phyloP scores from a whole-genome alignment of 2,888 invertebrate species.

The Agriopis aurantiaria region DNA sequence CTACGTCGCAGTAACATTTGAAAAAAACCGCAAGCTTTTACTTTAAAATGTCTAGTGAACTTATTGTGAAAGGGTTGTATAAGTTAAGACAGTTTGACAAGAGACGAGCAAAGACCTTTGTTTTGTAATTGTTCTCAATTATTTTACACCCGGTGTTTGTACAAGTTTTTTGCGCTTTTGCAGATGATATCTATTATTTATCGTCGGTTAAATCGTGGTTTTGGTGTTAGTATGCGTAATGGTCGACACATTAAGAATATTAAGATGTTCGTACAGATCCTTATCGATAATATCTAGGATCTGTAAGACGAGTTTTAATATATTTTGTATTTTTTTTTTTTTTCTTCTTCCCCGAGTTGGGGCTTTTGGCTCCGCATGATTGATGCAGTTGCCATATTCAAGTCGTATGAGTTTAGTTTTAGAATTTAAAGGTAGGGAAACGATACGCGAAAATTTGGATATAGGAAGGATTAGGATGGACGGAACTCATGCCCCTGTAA shows the following conservation, averaged over 20 bases:
- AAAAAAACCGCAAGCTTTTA: neutral
- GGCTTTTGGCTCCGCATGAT: too few relatives aligned
- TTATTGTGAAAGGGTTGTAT: conserved; percentile 20
- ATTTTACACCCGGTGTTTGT: conserved; percentile 60
- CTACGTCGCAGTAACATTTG: conserved; percentile 18
- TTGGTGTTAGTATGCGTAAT: conserved; percentile 25
- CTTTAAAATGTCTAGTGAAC: neutral
- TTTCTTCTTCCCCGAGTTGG: too few relatives aligned
- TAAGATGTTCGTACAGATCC: neutral
- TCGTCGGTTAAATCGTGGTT: conserved; percentile 45
- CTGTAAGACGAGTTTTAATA: neutral
- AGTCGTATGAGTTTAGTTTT: too few relatives aligned
- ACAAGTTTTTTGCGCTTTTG: conserved; percentile 46
- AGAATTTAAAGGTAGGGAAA: too few relatives aligned
- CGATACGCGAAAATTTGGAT: too few relatives aligned
- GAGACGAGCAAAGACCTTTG: conserved; percentile 30
- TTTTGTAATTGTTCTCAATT: conserved; percentile 50
- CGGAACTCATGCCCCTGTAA: too few relatives aligned
- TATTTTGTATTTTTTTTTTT: neutral
- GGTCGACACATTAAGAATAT: conserved; percentile 12
- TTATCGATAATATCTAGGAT: neutral
- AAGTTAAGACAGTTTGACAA: conserved; percentile 6
- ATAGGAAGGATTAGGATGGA: too few relatives aligned
- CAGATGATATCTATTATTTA: conserved; percentile 47
- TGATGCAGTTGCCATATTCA: too few relatives aligned